Conservation (phyloP, 1,140 invertebrate species). For the Temnothorax nylanderi region DNA sequence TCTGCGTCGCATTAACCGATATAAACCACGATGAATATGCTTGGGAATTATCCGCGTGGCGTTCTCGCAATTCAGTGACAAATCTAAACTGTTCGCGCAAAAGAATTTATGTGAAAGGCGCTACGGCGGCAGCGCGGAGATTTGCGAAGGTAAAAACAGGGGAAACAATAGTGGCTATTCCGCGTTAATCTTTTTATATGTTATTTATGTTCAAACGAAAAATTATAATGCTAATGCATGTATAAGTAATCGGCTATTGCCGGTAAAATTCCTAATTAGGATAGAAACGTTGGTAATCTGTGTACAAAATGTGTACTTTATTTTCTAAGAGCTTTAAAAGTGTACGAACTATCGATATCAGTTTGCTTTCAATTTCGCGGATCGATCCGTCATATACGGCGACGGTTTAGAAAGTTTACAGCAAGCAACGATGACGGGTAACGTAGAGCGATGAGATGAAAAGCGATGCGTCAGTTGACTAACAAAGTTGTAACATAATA, state of each 20-base stretch:
- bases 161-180: not conserved
- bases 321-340: not conserved
- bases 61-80: not conserved
- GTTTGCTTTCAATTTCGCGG: conserved; percentile 32
- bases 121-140: not conserved
- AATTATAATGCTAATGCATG: not conserved
- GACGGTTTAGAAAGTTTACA: conserved; percentile 43
- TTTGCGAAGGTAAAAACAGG: not conserved
- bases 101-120: not conserved
- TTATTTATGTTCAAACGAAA: not conserved
- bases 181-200: no score
- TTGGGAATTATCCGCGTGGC: not conserved
- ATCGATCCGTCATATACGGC: conserved; percentile 42
- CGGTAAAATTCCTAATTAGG: not conserved
- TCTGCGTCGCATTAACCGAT: conserved; percentile 22
- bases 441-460: conserved; percentile 48
- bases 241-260: not conserved
- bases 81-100: not conserved
- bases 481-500: conserved; percentile 38
- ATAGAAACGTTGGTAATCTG: not conserved
- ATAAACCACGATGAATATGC: conserved; percentile 7
- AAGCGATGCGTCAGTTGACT: conserved; percentile 47
- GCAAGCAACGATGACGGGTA: conserved; percentile 6
- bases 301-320: not conserved
- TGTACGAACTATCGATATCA: conserved; percentile 5